phyloP scores from a whole-genome alignment of 2,113 vertebrate genomes.

The Notechis scutatus region DNA sequence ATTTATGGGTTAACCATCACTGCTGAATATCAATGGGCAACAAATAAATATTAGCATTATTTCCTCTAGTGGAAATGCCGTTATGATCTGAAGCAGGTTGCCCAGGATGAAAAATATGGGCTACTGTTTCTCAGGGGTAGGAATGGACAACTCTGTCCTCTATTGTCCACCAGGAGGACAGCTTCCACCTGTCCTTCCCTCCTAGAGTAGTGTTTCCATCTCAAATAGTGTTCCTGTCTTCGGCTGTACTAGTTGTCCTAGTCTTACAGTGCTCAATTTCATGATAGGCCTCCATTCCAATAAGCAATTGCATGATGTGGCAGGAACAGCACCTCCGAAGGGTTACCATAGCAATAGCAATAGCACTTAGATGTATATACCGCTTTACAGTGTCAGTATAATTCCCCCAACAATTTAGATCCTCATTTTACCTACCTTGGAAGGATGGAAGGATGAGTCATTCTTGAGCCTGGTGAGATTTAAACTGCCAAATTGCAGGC shows the following conservation, averaged over 20 bases:
- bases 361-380: no score
- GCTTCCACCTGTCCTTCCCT: background rate
- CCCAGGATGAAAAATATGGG: background rate
- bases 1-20: no score
- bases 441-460: no score
- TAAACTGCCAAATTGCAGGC: no score
- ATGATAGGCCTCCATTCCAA: background rate
- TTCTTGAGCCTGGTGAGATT: no score
- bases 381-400: no score
- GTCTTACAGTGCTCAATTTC: background rate
- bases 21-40: background rate
- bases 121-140: background rate
- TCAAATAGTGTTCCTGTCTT: background rate
- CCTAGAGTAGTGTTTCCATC: background rate
- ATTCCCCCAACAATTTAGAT: no score
- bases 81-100: background rate
- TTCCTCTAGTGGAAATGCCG: background rate
- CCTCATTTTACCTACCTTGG: no score
- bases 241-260: background rate
- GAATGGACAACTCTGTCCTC: background rate
- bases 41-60: background rate
- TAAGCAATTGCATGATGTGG: background rate
- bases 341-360: background rate
- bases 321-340: background rate
- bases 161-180: background rate